Evolutionary conservation across 2,113 vertebrate genomes (phyloP).

Genomic region (Spea bombifrons): DNA sequence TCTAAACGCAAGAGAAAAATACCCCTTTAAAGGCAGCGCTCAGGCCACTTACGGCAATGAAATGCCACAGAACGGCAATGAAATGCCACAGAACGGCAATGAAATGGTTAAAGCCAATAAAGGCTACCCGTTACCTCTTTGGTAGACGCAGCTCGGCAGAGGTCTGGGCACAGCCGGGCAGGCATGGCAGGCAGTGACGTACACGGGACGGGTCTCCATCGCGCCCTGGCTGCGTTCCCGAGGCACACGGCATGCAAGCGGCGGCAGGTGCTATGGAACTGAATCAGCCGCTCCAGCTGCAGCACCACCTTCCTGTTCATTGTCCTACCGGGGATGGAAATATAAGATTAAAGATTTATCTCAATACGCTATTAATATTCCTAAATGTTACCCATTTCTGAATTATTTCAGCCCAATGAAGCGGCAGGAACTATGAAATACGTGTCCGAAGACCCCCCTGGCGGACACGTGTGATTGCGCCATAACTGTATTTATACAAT

Average conservation of each 20-base stretch:
- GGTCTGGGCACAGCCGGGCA: conserved; percentile 38
- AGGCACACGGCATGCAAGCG: conserved; percentile 52
- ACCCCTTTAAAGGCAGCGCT: not conserved
- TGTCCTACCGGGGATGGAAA: conserved; percentile 48
- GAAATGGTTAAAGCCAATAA: too few species aligned
- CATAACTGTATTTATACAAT: too few species aligned
- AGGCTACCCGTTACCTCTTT: conserved; percentile 55
- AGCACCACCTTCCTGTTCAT: conserved; percentile 55
- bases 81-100: not conserved
- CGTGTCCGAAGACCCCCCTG: too few species aligned
- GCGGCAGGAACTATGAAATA: too few species aligned
- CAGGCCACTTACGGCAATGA: too few species aligned
- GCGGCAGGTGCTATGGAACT: conserved; percentile 36
- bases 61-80: not conserved
- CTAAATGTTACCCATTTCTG: too few species aligned
- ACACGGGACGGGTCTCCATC: conserved; percentile 51
- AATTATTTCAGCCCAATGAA: too few species aligned
- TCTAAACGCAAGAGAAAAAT: too few species aligned
- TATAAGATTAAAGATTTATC: too few species aligned
- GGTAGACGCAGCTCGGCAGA: conserved; percentile 54
- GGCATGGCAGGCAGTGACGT: not conserved
- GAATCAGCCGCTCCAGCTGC: conserved; percentile 54
- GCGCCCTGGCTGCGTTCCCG: conserved; percentile 43
- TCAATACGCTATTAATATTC: too few species aligned
- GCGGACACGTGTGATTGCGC: too few species aligned